Evolutionary conservation across 2,888 invertebrate species (phyloP), one percentile per base, ranked within the genome.

Genomic region (Amphimallon solstitiale): DNA sequence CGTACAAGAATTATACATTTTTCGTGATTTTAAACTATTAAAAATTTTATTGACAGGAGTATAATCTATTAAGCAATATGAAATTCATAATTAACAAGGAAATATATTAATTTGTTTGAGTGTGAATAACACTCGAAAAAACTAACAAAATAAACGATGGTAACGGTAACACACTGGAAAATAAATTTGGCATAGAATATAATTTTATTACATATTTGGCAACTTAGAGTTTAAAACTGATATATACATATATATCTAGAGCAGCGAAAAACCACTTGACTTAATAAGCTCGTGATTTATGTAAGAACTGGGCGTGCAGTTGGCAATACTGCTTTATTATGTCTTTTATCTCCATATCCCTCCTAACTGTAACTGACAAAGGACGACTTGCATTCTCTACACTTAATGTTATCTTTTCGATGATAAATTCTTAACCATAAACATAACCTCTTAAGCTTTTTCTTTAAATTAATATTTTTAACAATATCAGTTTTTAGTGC

Each of bases 251-350:
- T 56, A 40, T 14, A 21, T 56, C 21, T 43, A 1, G 14, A 12
- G 14, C 14, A 40, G 12, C 43, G 21, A 23, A 56, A 56, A 77
- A 74, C 78, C 80, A 81, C 81, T 81, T 80, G 80, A 81, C 79
- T 81, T 81, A 81, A 81, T 81, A 79, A 80, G 79, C 71, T 71
- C 70, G 71, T 81, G 81, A 81, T 81, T 81, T 81, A 81, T 81
- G 78, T 80, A 79, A 80, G 79, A 76, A 78, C 77, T 76, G 74
- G 75, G 77, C 73, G 79, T 81, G 80, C 77, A 75, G 75, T 73
- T 81, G 81, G 81, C 80, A 81, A 80, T 80, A 76, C 74, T 77
- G 78, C 76, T 81, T 78, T 80, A 79, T 80, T 79, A 70, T 69
- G 65, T 70, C 52, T 66, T 66, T 66, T 59, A 63, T 59, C 59